Evolutionary conservation across 2,888 invertebrate species (phyloP), one percentile per base, ranked within the genome.

Genomic region (Chaitophorus viminalis): DNA sequence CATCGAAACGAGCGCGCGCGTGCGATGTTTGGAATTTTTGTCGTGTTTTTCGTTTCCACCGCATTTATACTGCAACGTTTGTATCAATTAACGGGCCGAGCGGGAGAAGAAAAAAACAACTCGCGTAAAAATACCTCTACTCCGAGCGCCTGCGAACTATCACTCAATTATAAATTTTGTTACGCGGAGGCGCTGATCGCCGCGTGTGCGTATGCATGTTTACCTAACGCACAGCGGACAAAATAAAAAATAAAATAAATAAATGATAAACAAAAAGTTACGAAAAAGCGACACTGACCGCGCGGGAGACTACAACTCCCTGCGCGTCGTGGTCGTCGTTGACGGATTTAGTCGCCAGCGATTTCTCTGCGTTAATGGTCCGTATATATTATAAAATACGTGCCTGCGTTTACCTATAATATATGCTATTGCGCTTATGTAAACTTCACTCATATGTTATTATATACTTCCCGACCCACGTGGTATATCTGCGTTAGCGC

Each of bases 271-370:
- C 6, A 60, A 60, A 60, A 52, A 9, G 1, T 5, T 60, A 25
- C 25, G 60, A 60, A 46, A 1, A 14, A 46, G 25, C 60, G 60
- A 46, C 60, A 3, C 9, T 1, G n/a, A 29, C 1, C 17, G 31
- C 17, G 31, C 54, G 52, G 25, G 72, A 82, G 82, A 82, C 82
- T 82, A 82, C 72, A 82, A 72, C 72, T 72, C 82, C 70, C 46
- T 52, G n/a, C 39, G 6, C 39, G 39, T 39, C 39, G 39, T 8
- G 9, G 14, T 46, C 11, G 46, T n/a, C 36, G 81, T 82, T 54
- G 82, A 82, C 82, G 52, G 82, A 82, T 82, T 74, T 82, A 54
- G 17, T 74, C 72, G 54, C 72, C n/a, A 25, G 82, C 46, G n/a
- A 6, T n/a, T n/a, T 68, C 11, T 68, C 68, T 8, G 68, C 39